Base-by-base conservation (phyloP, 1,140 invertebrate genomes). In the Drosophila takahashii region DNA sequence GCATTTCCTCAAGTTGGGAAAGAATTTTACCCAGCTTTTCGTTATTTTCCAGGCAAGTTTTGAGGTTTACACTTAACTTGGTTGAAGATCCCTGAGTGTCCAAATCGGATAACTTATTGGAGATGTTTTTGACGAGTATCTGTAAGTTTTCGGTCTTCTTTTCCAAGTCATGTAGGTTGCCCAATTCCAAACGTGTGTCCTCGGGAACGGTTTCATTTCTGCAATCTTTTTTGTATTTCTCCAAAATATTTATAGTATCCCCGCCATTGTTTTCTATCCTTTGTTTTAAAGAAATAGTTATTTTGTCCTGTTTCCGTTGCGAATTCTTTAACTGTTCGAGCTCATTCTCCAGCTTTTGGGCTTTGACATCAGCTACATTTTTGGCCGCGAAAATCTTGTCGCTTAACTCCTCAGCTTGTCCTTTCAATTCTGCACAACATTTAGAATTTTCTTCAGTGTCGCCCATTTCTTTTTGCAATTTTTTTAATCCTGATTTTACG, bases 391-490 rank as follows among this genome's bases (percentile, higher is more conserved):
- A 37, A 1, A 74, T 16, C 22, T 57, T 45, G 0, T 13, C n/a
- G 2, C 60, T 39, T 0, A 73, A 32, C 0, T 34, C 27, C 0
- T 53, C 22, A 7, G 65, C 4, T 29, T 39, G 42, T 0, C 1
- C 0, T 3, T 70, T n/a, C 59, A 5, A 0, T 15, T 61, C 45
- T 2, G 7, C n/a, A 29, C 79, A 77, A 42, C 79, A 81, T 8
- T 54, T 36, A 0, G 11, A 13, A 4, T 2, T 5, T 0, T 10
- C n/a, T 8, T 3, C 10, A 39, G 18, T 36, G 1, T 18, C 9
- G 1, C 8, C 61, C 13, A 69, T 7, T 10, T 57, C 3, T 5
- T 64, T 8, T 50, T 81, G 53, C 8, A 81, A 9, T 2, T 45
- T 36, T 8, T 39, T n/a, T 10, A 81, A 44, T 1, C 41, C 15